Conservation (phyloP, 2,797 vertebrate species). For the Liasis olivaceus region DNA sequence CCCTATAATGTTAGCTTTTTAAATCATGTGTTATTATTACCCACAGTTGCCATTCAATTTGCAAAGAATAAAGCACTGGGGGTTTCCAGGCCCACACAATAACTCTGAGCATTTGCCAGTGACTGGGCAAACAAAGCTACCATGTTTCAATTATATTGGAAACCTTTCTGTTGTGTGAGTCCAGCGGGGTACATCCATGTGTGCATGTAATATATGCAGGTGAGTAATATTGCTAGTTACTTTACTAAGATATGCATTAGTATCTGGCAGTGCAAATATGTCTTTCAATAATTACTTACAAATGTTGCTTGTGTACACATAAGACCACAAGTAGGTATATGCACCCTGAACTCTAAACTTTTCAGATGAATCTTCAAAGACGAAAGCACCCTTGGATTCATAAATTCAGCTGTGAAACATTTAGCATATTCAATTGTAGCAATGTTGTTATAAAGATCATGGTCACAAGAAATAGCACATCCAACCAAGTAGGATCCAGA, state of each 20-base stretch:
- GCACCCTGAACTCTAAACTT: conserved; percentile 9
- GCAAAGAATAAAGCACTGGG: conserved; percentile 66
- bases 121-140: conserved; percentile 63
- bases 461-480: neutral
- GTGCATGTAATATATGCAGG: conserved; percentile 10
- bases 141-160: conserved; percentile 67
- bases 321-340: neutral
- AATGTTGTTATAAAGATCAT: neutral
- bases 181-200: conserved; percentile 21
- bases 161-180: conserved; percentile 61
- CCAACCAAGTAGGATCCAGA: neutral
- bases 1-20: conserved; percentile 73
- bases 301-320: neutral
- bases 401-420: neutral
- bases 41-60: conserved; percentile 66
- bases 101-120: conserved; percentile 62
- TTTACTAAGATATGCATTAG: conserved; percentile 39
- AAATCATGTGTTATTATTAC: conserved; percentile 73
- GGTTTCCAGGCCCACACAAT: conserved; percentile 68
- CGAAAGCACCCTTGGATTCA: neutral
- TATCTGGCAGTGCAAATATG: accelerated
- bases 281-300: conserved; percentile 12
- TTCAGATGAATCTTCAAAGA: neutral
- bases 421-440: neutral
- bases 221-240: neutral